Evolutionary conservation across 2,113 vertebrate species (phyloP), one percentile per base, ranked within the genome.

Genomic region (Rhinopomastus cyanomelas): DNA sequence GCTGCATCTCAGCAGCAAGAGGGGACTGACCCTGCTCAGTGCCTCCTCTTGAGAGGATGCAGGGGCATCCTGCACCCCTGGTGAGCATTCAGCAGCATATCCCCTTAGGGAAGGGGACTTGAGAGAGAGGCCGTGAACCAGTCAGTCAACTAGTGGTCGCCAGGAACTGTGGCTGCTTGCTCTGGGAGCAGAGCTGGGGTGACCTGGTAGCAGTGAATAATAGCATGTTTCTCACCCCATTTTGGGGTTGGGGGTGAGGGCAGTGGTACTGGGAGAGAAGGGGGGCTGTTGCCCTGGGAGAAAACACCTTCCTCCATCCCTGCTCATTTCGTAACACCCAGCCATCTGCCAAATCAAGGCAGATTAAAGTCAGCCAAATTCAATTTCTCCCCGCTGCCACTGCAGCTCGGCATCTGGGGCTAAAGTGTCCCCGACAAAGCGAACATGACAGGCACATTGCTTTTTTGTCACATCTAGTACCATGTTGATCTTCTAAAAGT

Each of bases 381-480:
- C 96, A 97, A 97, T 98, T 98, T 97, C 97, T 97, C 88, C 95
- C 95, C 86, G 84, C 95, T 95, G 96, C 96, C 93, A 85, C 94
- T 75, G 96, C 96, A 93, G 92, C 91, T 93, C 94, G 42, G 97
- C 95, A 95, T 97, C 97, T 96, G 97, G 94, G 95, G 96, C 96
- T 94, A 96, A 96, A 95, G 96, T 96, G 97, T 96, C 97, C 97
- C 96, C 97, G 93, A 97, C 97, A 98, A 98, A 98, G 97, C 96
- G 97, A 98, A 98, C 97, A 98, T 98, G 98, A 98, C 98, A 98
- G 97, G 96, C 96, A 95, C 97, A 98, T 98, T 97, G 95, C 96
- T 97, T 94, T 97, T 97, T 97, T 97, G 97, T 98, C 98, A 98
- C 94, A 97, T 97, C 98, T 96, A 96, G 92, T 97, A 96, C 95